These are phyloP conservation scores for Ctenicera cuprea DNA, from an alignment of 2,888 invertebrate genomes.

Conservation along the genomic window DNA sequence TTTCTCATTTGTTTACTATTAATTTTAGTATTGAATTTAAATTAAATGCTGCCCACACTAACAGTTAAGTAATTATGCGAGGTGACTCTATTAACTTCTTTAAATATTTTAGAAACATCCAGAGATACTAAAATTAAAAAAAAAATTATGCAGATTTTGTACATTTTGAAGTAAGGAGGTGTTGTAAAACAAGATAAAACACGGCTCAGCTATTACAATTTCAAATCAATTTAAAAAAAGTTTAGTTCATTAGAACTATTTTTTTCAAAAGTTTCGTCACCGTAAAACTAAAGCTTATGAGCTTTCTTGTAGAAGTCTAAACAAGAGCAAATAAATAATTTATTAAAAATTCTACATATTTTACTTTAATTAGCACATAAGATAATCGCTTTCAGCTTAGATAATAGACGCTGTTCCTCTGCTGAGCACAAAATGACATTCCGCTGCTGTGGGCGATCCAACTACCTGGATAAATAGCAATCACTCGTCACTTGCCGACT, in stretches of 20 bases:
- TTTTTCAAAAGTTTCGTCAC: no score
- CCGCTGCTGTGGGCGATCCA: constrained; percentile 45
- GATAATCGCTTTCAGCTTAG: not conserved
- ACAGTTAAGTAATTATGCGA: not conserved
- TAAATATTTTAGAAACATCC: not conserved
- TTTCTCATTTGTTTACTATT: constrained; percentile 2
- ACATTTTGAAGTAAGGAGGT: no score
- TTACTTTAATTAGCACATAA: not conserved
- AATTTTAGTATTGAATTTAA: not conserved
- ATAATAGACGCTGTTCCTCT: constrained; percentile 15
- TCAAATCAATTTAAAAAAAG: no score
- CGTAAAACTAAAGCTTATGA: no score
- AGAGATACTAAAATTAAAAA: no score
- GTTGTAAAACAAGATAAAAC: no score
- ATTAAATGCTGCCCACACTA: not conserved
- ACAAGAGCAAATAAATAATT: no score
- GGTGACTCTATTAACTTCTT: not conserved
- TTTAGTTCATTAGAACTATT: no score
- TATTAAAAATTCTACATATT: not conserved
- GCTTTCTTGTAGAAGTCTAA: no score
- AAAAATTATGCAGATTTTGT: no score
- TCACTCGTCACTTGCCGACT: constrained; percentile 51
- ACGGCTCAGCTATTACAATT: no score
- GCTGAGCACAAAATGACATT: constrained; percentile 44
- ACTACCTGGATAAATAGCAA: constrained; percentile 49